Conservation (phyloP, 2,113 vertebrate genomes). For the Hippopotamus amphibius region DNA sequence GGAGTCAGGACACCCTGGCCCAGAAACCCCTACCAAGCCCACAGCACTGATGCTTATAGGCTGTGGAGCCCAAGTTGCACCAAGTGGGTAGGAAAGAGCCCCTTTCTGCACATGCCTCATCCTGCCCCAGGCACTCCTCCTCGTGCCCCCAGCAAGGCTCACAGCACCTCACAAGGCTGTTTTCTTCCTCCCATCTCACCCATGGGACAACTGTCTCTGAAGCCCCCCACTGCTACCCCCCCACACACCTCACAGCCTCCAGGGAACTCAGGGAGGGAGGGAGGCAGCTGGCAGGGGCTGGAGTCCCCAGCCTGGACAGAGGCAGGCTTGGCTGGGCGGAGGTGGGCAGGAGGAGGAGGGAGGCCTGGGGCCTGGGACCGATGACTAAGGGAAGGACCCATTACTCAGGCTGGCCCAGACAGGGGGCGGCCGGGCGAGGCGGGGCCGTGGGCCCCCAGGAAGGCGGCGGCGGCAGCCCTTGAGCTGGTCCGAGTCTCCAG, state of each 20-base stretch:
- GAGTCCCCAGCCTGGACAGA: neutral
- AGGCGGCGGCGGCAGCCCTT: slow-evolving; percentile 49
- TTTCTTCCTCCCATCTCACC: neutral
- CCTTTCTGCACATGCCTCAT: neutral
- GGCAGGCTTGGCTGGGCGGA: neutral
- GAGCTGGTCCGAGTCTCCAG: slow-evolving; percentile 59
- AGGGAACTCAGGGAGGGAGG: neutral
- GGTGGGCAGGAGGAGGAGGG: slow-evolving; percentile 33
- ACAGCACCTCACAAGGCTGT: neutral
- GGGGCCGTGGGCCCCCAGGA: slow-evolving; percentile 42
- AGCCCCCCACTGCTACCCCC: neutral
- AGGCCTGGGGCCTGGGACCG: neutral
- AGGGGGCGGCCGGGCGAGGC: slow-evolving; percentile 52
- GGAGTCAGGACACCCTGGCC: neutral
- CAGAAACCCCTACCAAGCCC: neutral
- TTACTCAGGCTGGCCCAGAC: slow-evolving; percentile 77
- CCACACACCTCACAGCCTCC: neutral
- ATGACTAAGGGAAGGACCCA: slow-evolving; percentile 73
- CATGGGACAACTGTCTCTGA: neutral
- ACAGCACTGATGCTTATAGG: neutral
- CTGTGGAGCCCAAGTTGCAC: neutral
- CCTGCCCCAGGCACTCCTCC: neutral
- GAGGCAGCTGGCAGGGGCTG: neutral
- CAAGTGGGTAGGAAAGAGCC: too few species aligned
- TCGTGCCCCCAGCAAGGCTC: neutral